Evolutionary conservation across 2,797 vertebrate species (phyloP).

Genomic region (Aeoliscus strigatus): DNA sequence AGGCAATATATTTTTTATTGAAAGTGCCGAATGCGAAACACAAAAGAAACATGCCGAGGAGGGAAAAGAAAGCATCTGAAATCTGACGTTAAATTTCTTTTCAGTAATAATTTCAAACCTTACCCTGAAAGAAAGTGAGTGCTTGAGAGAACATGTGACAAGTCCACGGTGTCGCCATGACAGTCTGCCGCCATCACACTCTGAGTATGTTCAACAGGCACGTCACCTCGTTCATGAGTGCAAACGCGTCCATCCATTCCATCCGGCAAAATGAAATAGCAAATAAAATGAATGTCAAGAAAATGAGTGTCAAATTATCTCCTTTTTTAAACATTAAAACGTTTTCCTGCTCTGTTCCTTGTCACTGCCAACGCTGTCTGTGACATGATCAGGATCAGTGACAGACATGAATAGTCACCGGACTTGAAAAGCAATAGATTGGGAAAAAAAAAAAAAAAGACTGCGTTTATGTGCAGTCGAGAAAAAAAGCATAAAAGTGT

Average conservation of each 20-base stretch:
- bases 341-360: constrained; percentile 13
- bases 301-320: constrained; percentile 18
- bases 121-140: constrained; percentile 30
- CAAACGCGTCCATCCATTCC: constrained; percentile 15
- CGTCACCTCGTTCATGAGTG: constrained; percentile 22
- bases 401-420: too few relatives aligned
- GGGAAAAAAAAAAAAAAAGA: too few relatives aligned
- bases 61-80: constrained; percentile 3
- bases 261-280: constrained; percentile 25
- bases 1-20: constrained; percentile 21
- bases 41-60: constrained; percentile 6
- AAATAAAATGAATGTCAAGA: constrained; percentile 3
- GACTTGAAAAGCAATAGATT: too few relatives aligned
- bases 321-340: constrained; percentile 26
- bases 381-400: too few relatives aligned
- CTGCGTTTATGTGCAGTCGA: too few relatives aligned
- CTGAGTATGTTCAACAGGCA: constrained; percentile 44
- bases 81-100: constrained; percentile 71
- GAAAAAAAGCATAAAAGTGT: too few relatives aligned
- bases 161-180: constrained; percentile 26
- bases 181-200: constrained; percentile 39
- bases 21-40: constrained; percentile 2
- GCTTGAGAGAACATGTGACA: constrained; percentile 21
- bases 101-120: constrained; percentile 22
- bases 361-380: too few relatives aligned